Evolutionary conservation across 2,888 invertebrate genomes (phyloP), one percentile per base, ranked within the genome.

Genomic region (Agrilus cyanescens): DNA sequence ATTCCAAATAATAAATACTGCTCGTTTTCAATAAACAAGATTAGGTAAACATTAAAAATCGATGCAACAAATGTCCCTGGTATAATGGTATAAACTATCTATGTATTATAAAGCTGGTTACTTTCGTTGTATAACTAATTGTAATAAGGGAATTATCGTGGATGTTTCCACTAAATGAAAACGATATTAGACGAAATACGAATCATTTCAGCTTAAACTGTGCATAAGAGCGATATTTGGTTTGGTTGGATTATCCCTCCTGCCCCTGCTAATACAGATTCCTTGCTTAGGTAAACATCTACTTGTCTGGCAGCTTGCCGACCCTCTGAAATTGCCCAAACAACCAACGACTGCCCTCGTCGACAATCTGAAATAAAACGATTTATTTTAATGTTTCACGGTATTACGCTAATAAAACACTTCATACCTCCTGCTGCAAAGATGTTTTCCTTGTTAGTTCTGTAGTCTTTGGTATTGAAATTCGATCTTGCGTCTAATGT

Each of bases 271-370:
- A 98, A 74, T 5, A 80, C 76, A 4, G 94, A 89, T 29, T 71
- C 70, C 37, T 76, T 75, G 57, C 79, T 80, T 12, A 98, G 76
- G 67, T 78, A 85, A 41, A 82, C 72, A 65, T 98, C 98, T 2
- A 97, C 84, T 54, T 91, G 87, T 34, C 94, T 74, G 12, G 98
- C 98, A 7, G 95, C 96, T 68, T 94, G 96, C n/a, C 98, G 76
- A 2, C 98, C 98, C 66, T 98, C 98, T 0, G 89, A 76, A 50
- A 98, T 98, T 14, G 97, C 98, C 91, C 96, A 97, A 7, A 98
- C 98, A 4, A 98, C 95, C 44, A 98, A 72, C 0, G 96, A 96
- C 63, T 98, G 98, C n/a, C 98, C 98, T 54, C 97, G 81, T 30
- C 95, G 85, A 65, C 97, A 98, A 74, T 98, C 98, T 91, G 63